phyloP scores from a whole-genome alignment of 2,113 vertebrate species.

The Cyanoramphus novaezelandiae region DNA sequence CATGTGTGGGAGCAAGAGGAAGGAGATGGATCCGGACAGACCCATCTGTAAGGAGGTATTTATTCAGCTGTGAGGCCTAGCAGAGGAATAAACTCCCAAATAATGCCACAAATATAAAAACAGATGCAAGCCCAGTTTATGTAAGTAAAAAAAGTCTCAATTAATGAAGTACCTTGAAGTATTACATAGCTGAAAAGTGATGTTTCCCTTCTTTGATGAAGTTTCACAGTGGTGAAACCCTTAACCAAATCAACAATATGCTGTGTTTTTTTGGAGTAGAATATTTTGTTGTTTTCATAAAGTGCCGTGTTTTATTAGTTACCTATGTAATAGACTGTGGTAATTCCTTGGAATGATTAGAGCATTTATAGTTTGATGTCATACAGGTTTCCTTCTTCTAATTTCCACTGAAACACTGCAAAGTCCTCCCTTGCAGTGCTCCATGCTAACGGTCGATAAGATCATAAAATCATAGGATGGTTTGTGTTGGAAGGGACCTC shows the following conservation, averaged over 20 bases:
- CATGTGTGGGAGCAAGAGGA: background rate
- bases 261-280: background rate
- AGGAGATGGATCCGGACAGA: background rate
- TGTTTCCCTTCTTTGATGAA: conserved; percentile 34
- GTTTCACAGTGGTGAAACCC: background rate
- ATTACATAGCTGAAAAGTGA: conserved; percentile 1
- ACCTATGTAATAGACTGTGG: background rate
- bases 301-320: background rate
- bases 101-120: background rate
- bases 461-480: background rate
- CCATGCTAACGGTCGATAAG: background rate
- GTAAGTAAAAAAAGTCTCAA: conserved; percentile 37
- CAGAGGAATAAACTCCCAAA: background rate
- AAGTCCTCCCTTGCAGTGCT: background rate
- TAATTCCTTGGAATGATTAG: background rate
- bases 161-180: conserved; percentile 24
- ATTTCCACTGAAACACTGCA: background rate
- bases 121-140: background rate
- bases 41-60: background rate
- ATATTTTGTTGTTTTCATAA: background rate
- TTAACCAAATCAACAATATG: background rate
- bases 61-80: background rate
- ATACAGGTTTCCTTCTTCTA: background rate
- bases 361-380: background rate
- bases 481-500: background rate